phyloP scores from a whole-genome alignment of 2,113 vertebrate genomes.

The Macroglossus sobrinus region DNA sequence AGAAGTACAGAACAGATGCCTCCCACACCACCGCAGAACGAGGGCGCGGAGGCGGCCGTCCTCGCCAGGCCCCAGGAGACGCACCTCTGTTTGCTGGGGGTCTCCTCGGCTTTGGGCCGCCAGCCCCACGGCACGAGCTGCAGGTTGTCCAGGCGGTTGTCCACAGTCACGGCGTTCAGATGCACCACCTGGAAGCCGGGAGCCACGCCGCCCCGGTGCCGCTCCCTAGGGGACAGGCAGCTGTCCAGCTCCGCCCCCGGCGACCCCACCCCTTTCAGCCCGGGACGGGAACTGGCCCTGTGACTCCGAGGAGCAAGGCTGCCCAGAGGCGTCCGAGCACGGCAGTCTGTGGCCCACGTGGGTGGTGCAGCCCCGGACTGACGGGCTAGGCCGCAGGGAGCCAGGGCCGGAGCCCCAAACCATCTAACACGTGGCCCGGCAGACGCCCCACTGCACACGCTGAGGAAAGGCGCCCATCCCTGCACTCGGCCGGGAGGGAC shows the following conservation, averaged over 20 bases:
- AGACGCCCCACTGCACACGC: background rate
- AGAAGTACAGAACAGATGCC: background rate
- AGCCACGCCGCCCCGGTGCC: conserved; percentile 95
- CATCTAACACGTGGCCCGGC: background rate
- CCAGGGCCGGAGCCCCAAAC: background rate
- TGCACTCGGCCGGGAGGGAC: background rate
- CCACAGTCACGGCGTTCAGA: conserved; percentile 96
- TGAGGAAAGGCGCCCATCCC: background rate
- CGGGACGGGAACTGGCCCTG: rapidly evolving
- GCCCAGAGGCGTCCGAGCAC: background rate
- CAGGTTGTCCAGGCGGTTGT: conserved; percentile 97
- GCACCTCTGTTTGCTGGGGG: conserved; percentile 97
- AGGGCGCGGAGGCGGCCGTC: background rate
- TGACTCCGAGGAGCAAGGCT: background rate
- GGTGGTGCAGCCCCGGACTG: background rate
- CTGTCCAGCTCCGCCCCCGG: background rate
- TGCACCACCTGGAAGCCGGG: conserved; percentile 97
- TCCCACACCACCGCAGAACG: rapidly evolving
- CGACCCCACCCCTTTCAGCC: background rate
- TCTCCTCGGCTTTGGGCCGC: conserved; percentile 94
- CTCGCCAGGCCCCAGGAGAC: too few relatives aligned
- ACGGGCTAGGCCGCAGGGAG: background rate
- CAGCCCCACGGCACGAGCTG: conserved; percentile 94
- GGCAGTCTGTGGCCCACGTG: background rate
- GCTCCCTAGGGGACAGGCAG: conserved; percentile 87